Evolutionary conservation across 2,113 vertebrate species (phyloP).

Genomic region (Pungitius pungitius): DNA sequence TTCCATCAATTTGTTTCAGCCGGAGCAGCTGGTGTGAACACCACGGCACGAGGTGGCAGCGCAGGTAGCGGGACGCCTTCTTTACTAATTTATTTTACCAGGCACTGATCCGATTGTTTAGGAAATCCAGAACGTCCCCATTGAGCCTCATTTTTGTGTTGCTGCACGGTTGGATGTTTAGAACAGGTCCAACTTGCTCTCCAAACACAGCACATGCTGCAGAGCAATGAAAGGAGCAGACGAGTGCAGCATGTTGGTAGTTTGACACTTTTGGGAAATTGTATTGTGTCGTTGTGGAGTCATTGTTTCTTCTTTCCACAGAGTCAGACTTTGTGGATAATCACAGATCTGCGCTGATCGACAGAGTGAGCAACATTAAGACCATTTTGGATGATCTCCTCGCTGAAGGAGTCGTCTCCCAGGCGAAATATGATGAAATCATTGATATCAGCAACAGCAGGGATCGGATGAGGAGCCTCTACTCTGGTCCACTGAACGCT

Average conservation of each 20-base stretch:
- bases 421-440: conserved; percentile 11
- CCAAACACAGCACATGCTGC: not conserved
- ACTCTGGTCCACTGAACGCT: accelerated
- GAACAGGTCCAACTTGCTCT: not conserved
- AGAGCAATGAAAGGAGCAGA: not conserved
- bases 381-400: conserved; percentile 66
- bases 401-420: accelerated
- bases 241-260: too few species aligned
- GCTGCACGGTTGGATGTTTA: not conserved
- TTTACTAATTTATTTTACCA: not conserved
- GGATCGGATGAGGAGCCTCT: conserved; percentile 23
- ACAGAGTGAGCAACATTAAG: conserved; percentile 12
- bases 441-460: accelerated
- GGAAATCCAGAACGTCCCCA: not conserved
- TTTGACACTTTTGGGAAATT: not conserved
- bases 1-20: conserved; percentile 4
- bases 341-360: not conserved
- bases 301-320: not conserved
- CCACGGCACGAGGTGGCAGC: not conserved
- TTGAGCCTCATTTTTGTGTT: not conserved
- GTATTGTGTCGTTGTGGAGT: not conserved
- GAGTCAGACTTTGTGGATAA: conserved; percentile 61
- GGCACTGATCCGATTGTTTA: not conserved
- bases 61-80: not conserved
- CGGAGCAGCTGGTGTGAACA: not conserved